Evolutionary conservation across 2,888 invertebrate species (phyloP).

Genomic region (Drosophila kuntzei): DNA sequence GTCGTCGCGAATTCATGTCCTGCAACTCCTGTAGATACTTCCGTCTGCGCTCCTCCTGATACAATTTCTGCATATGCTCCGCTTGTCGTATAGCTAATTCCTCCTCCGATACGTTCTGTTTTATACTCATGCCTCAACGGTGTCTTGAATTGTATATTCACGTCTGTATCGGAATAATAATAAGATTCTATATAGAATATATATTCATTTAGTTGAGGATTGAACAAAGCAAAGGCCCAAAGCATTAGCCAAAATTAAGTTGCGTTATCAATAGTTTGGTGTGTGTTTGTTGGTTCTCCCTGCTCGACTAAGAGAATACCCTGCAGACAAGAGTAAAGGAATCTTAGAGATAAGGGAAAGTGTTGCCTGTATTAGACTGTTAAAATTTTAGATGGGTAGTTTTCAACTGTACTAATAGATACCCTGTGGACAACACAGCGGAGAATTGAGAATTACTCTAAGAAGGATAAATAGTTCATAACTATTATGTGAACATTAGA

Average conservation of each 20-base stretch:
- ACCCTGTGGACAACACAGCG: too few species aligned
- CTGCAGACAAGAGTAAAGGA: not conserved
- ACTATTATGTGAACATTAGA: too few species aligned
- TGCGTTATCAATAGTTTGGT: not conserved
- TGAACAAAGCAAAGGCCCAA: constrained; percentile 25
- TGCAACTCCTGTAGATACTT: constrained; percentile 97
- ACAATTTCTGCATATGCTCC: constrained; percentile 95
- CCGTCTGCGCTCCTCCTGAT: constrained; percentile 94
- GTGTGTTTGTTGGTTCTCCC: constrained; percentile 18
- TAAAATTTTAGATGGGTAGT: too few species aligned
- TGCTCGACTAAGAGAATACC: constrained; percentile 2
- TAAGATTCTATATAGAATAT: constrained; percentile 90
- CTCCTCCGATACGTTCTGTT: constrained; percentile 94
- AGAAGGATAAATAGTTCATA: too few species aligned
- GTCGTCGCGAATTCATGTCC: constrained; percentile 96
- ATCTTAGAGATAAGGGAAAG: too few species aligned
- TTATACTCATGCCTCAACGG: constrained; percentile 95
- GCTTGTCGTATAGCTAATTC: constrained; percentile 95
- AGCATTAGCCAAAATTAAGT: constrained; percentile 17
- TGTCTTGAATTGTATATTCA: constrained; percentile 96
- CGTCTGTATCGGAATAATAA: constrained; percentile 96
- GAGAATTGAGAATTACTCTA: too few species aligned
- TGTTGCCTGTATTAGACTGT: too few species aligned
- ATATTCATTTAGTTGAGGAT: not conserved
- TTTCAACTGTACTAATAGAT: too few species aligned